Evolutionary conservation across 2,888 invertebrate genomes (phyloP), one percentile per base, ranked within the genome.

Genomic region (Pseudanteris insignis): DNA sequence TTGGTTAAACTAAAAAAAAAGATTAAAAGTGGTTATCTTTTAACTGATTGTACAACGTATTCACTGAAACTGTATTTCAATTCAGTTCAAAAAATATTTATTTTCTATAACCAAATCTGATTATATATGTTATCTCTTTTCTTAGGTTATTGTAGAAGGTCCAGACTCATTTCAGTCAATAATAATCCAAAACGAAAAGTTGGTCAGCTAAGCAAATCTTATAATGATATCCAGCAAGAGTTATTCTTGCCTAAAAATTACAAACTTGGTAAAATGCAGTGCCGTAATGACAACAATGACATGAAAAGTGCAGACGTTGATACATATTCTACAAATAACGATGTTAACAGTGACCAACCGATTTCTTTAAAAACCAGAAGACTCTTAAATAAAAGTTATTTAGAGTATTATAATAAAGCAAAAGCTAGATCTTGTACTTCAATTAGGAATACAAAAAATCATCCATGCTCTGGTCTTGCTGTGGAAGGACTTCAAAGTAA

Each of bases 341-440:
- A 48, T 6, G 18, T 6, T 2, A 6, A n/a, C 14, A 29, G 25
- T 2, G 37, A 53, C 8, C 30, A 7, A 2, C n/a, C 6, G 11
- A 57, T 76, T 18, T 67, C 76, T 0, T 51, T 68, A 4, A 71
- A 74, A 41, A 77, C 76, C 1, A 75, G 71, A 55, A 59, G 67
- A 41, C 54, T 75, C 8, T 53, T 77, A 24, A 76, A 67, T 36
- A 71, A 73, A 46, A 77, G 68, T 64, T 77, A 77, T 47, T 73
- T 71, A 68, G 69, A 76, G 3, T 76, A 74, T 65, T 76, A 75
- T 15, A 71, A 72, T 8, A 74, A 68, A 63, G 63, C 73, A 12
- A 70, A 65, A 14, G 10, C 6, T 2, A 18, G 33, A 1, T 55
- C 13, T 28, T 25, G 26, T 1, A 6, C 14, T 6, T n/a, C 10